phyloP scores from a whole-genome alignment of 2,888 invertebrate species.

The Selenia dentaria region DNA sequence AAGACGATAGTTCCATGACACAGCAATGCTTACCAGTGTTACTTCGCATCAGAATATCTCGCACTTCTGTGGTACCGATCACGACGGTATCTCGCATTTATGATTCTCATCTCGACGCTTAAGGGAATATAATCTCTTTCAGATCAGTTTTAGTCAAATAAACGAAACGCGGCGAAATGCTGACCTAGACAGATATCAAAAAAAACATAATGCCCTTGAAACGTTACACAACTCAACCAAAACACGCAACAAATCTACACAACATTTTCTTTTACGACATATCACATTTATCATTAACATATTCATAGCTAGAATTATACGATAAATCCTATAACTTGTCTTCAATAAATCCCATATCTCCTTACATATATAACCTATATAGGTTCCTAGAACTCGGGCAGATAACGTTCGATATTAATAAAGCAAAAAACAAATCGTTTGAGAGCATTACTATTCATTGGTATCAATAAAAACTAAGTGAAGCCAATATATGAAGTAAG shows the following conservation, averaged over 20 bases:
- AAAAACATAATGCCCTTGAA: too few species aligned
- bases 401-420: conserved; percentile 23
- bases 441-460: conserved; percentile 32
- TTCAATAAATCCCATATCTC: conserved; percentile 1
- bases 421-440: conserved; percentile 25
- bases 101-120: too few species aligned
- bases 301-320: conserved; percentile 1
- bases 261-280: conserved; percentile 4
- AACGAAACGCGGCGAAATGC: too few species aligned
- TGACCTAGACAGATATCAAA: too few species aligned
- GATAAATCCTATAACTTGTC: not conserved
- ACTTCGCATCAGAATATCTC: too few species aligned
- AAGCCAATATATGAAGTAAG: conserved; percentile 32
- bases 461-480: conserved; percentile 34
- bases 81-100: too few species aligned
- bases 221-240: too few species aligned
- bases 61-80: too few species aligned
- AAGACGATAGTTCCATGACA: too few species aligned
- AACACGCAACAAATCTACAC: not conserved
- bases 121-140: too few species aligned
- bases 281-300: conserved; percentile 3
- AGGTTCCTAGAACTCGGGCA: not conserved
- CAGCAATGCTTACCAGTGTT: too few species aligned
- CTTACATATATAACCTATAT: not conserved
- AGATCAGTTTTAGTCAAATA: too few species aligned